Base-by-base conservation (phyloP, 2,888 invertebrate species). In the Polyommatus iphigenia region DNA sequence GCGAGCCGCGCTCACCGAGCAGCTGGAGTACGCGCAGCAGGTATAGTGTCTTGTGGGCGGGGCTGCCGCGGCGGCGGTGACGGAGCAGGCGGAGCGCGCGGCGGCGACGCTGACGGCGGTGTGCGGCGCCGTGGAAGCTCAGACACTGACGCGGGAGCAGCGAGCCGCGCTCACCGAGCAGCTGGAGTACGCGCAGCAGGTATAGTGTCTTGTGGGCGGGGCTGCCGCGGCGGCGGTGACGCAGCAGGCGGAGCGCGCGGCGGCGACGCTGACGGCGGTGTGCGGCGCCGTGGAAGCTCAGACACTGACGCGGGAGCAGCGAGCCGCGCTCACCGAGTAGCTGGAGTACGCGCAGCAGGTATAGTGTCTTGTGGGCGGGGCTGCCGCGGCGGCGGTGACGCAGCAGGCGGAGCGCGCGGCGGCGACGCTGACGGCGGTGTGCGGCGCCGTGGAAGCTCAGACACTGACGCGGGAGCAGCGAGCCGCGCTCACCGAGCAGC, bases 1-100 rank as follows among this genome's bases (percentile, higher is more conserved):
- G 29, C 67, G 67, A 13, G 67, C 67, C 29, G 67, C 67, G 2
- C 83, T 92, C 76, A 83, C 90, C 73, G 92, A 92, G 77, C 87
- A 92, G 32, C 86, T 91, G 80, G 90, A 91, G 85, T 93, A 92
- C 84, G 85, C 89, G 1, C 80, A 82, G 6, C 81, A 91, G 67
- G 67, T 67, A 67, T 59, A 59, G 15, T 59, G 59, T 15, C 41
- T 41, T 2, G 41, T 41, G 41, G 5, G 84, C 75, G 81, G 0
- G 76, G 41, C 41, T 41, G 41, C 41, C 50, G 5, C 7, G 0
- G 88, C 90, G 29, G 41, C 77, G 0, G 24, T 87, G 0, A 87
- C 88, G 41, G 29, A 76, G 0, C 87, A 90, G 20, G 83, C 86
- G 0, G 87, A 88, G 29, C 80, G 86, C 0, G 85, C 84, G 57